These are phyloP conservation scores for Eupelmus urozonus DNA, from an alignment of 2,888 invertebrate species.

Conservation along the genomic window DNA sequence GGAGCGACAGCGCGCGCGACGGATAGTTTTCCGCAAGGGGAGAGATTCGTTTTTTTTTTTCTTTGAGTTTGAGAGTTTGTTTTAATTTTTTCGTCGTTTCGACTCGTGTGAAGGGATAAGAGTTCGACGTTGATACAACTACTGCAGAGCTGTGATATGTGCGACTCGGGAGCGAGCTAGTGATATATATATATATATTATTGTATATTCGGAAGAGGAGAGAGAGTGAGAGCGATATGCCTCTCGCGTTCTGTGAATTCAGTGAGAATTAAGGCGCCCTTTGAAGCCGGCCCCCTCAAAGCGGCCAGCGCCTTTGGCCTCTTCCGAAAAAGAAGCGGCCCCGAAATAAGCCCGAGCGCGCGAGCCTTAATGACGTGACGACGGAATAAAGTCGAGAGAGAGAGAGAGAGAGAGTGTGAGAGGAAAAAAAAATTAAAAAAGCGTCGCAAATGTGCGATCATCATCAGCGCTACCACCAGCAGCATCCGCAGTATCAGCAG, in stretches of 20 bases:
- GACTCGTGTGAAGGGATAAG: too few relatives aligned
- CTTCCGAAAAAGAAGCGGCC: not conserved
- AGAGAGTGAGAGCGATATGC: not conserved
- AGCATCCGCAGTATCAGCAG: conserved; percentile 44
- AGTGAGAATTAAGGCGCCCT: conserved; percentile 19
- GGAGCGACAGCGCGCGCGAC: not conserved
- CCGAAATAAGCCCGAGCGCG: not conserved
- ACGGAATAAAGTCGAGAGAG: not conserved
- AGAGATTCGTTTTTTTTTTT: too few relatives aligned
- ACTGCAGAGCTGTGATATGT: not conserved
- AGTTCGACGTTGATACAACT: too few relatives aligned
- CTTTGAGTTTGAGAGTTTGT: too few relatives aligned
- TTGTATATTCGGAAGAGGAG: conserved; percentile 1
- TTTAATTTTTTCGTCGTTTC: too few relatives aligned
- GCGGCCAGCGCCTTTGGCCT: too few relatives aligned
- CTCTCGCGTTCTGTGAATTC: conserved; percentile 36
- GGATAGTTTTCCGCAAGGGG: too few relatives aligned
- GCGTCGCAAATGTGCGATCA: conserved; percentile 55
- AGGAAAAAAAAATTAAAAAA: not conserved
- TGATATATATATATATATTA: too few relatives aligned
- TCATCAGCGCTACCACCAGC: conserved; percentile 15
- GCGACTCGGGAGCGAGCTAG: not conserved
- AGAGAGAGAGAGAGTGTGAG: not conserved
- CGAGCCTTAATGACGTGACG: conserved; percentile 50
- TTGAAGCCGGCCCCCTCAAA: conserved; percentile 2